Percentiles rank a stretch among this genome's conserved stretches.
These are phyloP conservation scores for Drosophila meridionalis DNA, from an alignment of 2,888 invertebrate species.

Conservation along the genomic window DNA sequence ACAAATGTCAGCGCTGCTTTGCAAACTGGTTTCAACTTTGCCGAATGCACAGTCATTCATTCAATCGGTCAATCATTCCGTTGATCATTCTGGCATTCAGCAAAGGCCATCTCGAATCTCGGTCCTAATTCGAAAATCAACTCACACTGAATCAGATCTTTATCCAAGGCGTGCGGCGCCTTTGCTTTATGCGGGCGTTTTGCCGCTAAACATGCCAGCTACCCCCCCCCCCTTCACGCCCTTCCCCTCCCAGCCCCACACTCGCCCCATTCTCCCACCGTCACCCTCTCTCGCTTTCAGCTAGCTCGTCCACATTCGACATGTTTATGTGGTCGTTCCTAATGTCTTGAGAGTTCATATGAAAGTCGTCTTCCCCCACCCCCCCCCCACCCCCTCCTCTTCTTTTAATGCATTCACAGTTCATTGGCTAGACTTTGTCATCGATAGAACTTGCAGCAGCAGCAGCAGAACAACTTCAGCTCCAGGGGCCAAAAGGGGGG, in stretches of 20 bases:
- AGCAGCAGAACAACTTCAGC: neutral
- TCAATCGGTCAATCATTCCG: slow-evolving; percentile 3
- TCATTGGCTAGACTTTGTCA: slow-evolving; percentile 65
- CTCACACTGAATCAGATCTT: slow-evolving; percentile 40
- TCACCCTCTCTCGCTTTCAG: neutral
- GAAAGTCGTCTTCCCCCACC: neutral
- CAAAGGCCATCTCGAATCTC: slow-evolving; percentile 41
- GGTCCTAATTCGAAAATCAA: slow-evolving; percentile 54
- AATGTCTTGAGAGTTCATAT: slow-evolving; percentile 27
- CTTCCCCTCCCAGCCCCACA: neutral
- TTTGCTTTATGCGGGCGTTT: slow-evolving; percentile 33
- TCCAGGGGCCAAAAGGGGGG: neutral
- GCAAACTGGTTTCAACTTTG: slow-evolving; percentile 14
- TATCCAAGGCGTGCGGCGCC: slow-evolving; percentile 30
- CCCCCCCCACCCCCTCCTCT: neutral
- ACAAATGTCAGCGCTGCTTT: slow-evolving; percentile 20
- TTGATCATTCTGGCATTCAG: slow-evolving; percentile 14
- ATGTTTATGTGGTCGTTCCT: slow-evolving; percentile 45
- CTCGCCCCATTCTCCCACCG: too few species aligned
- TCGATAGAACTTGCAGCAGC: slow-evolving; percentile 19
- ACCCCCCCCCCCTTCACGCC: neutral
- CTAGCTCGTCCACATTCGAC: slow-evolving; percentile 20
- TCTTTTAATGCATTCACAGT: slow-evolving; percentile 48
- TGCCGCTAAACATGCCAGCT: neutral
- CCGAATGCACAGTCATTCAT: slow-evolving; percentile 19